phyloP scores from a whole-genome alignment of 1,140 invertebrate species.

The Diorhabda elongata region DNA sequence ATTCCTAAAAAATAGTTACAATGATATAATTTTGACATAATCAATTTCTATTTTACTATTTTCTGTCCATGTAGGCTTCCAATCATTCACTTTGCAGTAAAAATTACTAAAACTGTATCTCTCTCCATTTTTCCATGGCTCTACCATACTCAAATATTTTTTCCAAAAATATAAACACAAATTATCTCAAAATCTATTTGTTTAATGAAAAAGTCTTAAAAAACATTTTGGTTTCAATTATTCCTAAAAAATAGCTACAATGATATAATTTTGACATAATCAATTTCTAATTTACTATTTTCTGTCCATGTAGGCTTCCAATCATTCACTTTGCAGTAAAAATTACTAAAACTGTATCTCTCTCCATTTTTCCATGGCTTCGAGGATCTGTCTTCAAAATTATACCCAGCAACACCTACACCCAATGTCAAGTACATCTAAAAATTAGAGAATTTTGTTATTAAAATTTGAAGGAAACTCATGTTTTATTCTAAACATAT shows the following conservation, averaged over 20 bases:
- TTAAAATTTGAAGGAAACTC: not conserved
- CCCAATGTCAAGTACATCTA: conserved; percentile 74
- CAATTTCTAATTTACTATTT: conserved; percentile 54
- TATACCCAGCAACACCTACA: conserved; percentile 68
- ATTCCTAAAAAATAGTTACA: conserved; percentile 38
- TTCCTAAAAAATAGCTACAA: conserved; percentile 38
- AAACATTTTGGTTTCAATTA: too few relatives aligned
- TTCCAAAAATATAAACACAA: too few relatives aligned
- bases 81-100: conserved; percentile 41
- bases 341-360: conserved; percentile 52
- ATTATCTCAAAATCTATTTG: too few relatives aligned
- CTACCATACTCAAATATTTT: too few relatives aligned
- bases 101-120: conserved; percentile 53
- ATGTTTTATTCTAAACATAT: too few relatives aligned
- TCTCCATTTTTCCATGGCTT: conserved; percentile 70
- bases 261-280: conserved; percentile 56
- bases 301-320: conserved; percentile 54
- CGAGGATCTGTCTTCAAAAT: conserved; percentile 60
- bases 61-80: conserved; percentile 53
- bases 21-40: conserved; percentile 54
- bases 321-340: conserved; percentile 39
- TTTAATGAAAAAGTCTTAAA: too few relatives aligned
- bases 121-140: conserved; percentile 42
- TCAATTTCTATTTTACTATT: conserved; percentile 56
- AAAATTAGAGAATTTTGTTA: conserved; percentile 23